Evolutionary conservation across 2,888 invertebrate genomes (phyloP), one percentile per base, ranked within the genome.

Genomic region (Hesperia comma): DNA sequence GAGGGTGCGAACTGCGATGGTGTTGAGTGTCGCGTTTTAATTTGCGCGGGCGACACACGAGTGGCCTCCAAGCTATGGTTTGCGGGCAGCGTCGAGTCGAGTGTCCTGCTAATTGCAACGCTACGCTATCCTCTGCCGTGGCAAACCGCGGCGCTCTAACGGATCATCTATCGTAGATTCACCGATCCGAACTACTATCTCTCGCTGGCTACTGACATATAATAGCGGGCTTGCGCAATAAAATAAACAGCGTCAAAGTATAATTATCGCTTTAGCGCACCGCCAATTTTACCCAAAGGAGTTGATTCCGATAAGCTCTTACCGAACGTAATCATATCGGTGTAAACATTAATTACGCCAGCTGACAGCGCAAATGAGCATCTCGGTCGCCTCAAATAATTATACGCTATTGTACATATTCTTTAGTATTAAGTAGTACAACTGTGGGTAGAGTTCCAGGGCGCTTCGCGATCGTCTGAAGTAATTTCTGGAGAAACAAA

Each of bases 401-500:
- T 86, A 87, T 81, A 82, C 79, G 78, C 79, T 78, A 81, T 81
- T 79, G 77, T 78, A n/a, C n/a, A n/a, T n/a, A 76, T 76, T 76
- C 72, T 73, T 74, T 74, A 74, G 77, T 76, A 82, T 77, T 75
- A 74, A 79, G 75, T 74, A 79, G 76, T 80, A 76, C 73, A 74
- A 69, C 74, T 71, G 70, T 70, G 71, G 67, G 72, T 72, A 77
- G 76, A 75, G 76, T 74, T 77, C 79, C 74, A 74, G 75, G 75
- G 76, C 79, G 79, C 78, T 72, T 72, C 75, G 76, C 81, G 83
- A 84, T 80, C 80, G 88, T 85, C 87, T 87, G 77, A 84, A 87
- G 90, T 87, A 92, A 92, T 92, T 91, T 92, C 85, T 85, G 85
- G 82, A 88, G 92, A 89, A 92, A 92, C 92, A 92, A 92, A 92